Base-by-base conservation (phyloP, 2,888 invertebrate genomes). In the Amphimallon solstitiale region DNA sequence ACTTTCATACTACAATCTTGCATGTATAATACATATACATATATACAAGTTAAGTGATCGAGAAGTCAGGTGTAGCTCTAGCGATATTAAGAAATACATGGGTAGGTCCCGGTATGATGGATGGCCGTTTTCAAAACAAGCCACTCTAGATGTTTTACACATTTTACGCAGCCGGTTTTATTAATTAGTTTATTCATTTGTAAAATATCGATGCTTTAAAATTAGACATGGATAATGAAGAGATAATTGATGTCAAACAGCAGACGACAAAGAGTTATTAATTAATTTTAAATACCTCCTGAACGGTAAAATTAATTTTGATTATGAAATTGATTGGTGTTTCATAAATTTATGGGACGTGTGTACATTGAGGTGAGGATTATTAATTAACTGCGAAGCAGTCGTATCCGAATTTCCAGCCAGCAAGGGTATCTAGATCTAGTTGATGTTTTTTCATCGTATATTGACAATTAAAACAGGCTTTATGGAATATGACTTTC, bases 101-200 rank as follows among this genome's bases (percentile, higher is more conserved):
- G 37, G 21, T 38, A 54, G 29, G 29, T 5, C 29, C n/a, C 29
- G 29, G 7, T 37, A 21, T 38, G 38, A 38, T 54, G n/a, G 38
- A 54, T 38, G 21, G 21, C 12, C 5, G 17, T 19, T 54, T 17
- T 38, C 17, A 12, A 38, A 54, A 38, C 54, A 54, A 54, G 54
- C 38, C n/a, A n/a, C 19, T 37, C 38, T 34, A 38, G 23, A 49
- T 49, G 62, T 62, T 34, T 21, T 62, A 37, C 35, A 21, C 21
- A 29, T 38, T 49, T 51, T 49, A 38, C 29, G 12, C 19, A 17
- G 15, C 49, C 23, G 17, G 35, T 62, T 62, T 14, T 43, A 29
- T 43, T 59, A 62, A 62, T 62, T 62, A 62, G 40, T 62, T 49
- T 40, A 62, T 62, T 62, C 62, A 40, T n/a, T 38, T 49, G 49